These are phyloP conservation scores for Lucilia sericata DNA, from an alignment of 1,140 invertebrate genomes.

Conservation along the genomic window DNA sequence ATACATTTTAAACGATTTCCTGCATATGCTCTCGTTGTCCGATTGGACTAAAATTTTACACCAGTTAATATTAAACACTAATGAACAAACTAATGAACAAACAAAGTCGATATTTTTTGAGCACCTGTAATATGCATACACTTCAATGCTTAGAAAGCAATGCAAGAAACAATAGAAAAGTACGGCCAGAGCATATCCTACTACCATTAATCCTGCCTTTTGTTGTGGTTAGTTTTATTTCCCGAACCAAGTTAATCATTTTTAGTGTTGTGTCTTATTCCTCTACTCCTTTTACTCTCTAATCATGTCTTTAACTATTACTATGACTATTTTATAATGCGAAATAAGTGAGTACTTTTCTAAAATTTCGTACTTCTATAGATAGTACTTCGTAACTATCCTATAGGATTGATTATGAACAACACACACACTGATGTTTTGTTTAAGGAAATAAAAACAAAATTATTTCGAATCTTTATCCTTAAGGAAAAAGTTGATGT, in stretches of 20 bases:
- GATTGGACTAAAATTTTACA: too few relatives aligned
- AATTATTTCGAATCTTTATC: neutral
- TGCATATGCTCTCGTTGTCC: too few relatives aligned
- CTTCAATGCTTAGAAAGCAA: too few relatives aligned
- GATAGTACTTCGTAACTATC: neutral
- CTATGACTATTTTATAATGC: constrained; percentile 2
- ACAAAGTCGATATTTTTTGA: too few relatives aligned
- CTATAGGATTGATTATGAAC: neutral
- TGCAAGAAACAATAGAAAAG: too few relatives aligned
- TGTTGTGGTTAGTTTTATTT: neutral
- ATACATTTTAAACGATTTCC: too few relatives aligned
- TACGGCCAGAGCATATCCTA: too few relatives aligned
- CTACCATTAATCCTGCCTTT: neutral
- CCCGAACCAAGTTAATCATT: constrained; percentile 33
- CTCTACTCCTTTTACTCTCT: neutral
- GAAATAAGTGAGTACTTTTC: neutral
- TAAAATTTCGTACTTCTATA: too few relatives aligned
- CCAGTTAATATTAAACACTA: too few relatives aligned
- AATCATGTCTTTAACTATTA: constrained; percentile 32
- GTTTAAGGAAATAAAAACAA: too few relatives aligned
- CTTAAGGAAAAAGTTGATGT: neutral
- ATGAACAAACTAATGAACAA: too few relatives aligned
- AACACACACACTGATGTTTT: neutral
- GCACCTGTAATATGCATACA: too few relatives aligned
- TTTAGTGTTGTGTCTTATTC: neutral